Percentiles rank a stretch among this genome's conserved stretches.
These are phyloP conservation scores for Ascidia mentula DNA, from an alignment of 23 tunicate species.

Conservation along the genomic window DNA sequence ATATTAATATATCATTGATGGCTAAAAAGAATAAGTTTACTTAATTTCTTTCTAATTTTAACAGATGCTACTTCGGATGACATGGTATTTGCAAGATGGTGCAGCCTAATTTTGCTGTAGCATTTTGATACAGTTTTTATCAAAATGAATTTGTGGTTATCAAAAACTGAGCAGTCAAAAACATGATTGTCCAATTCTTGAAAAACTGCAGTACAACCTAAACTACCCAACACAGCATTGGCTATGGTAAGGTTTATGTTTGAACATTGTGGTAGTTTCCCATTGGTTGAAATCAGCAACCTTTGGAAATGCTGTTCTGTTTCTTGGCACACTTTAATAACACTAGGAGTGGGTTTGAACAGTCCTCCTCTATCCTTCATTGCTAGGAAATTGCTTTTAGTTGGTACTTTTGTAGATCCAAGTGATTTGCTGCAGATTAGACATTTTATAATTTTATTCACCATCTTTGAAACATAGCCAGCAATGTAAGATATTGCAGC, in stretches of 20 bases:
- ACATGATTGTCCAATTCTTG: background rate
- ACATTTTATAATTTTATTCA: background rate
- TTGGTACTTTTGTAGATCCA: background rate
- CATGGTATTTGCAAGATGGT: no score
- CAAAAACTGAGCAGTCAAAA: background rate
- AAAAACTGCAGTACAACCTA: background rate
- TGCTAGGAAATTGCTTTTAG: background rate
- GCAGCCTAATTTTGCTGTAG: background rate
- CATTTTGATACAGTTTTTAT: background rate
- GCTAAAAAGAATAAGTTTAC: no score
- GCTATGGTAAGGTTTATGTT: background rate
- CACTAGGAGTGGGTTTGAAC: background rate
- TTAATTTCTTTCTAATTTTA: no score
- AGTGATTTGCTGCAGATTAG: background rate
- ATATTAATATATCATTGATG: no score
- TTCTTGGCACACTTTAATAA: background rate
- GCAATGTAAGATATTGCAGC: constrained; percentile 13
- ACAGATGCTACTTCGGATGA: no score
- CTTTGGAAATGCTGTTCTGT: constrained; percentile 4
- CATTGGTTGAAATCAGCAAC: background rate
- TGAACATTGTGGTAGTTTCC: background rate
- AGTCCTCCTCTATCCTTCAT: constrained; percentile 10
- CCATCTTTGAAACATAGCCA: constrained; percentile 13
- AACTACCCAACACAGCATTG: background rate
- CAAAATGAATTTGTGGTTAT: background rate